Evolutionary conservation across 1,140 invertebrate species (phyloP).

Genomic region (Phortica variegata): DNA sequence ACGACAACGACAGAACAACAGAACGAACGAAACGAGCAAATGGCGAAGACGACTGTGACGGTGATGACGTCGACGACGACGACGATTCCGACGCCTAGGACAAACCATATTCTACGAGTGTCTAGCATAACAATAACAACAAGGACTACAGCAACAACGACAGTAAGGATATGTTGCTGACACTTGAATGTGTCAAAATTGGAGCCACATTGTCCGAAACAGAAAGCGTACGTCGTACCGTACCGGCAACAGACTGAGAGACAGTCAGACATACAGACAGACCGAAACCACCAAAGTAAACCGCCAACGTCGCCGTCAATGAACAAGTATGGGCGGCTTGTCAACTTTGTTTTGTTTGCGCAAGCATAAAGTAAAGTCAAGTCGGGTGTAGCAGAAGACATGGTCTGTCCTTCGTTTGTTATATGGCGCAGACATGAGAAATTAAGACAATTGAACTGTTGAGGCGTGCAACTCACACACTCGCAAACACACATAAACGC

Average conservation of each 20-base stretch:
- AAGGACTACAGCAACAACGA: constrained; percentile 4
- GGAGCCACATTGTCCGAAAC: constrained; percentile 53
- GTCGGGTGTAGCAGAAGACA: too few relatives aligned
- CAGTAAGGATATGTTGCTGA: constrained; percentile 21
- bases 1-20: neutral
- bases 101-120: too few relatives aligned
- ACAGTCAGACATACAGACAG: constrained; percentile 3
- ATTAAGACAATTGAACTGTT: constrained; percentile 54
- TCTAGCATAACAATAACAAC: too few relatives aligned
- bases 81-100: too few relatives aligned
- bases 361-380: too few relatives aligned
- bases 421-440: constrained; percentile 52
- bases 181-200: constrained; percentile 54
- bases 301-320: neutral
- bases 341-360: constrained; percentile 13
- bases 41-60: constrained; percentile 1
- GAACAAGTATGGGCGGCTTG: constrained; percentile 18
- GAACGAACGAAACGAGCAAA: constrained; percentile 5
- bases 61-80: neutral
- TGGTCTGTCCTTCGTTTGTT: too few relatives aligned
- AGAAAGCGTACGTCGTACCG: constrained; percentile 38
- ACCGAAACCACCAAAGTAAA: constrained; percentile 8
- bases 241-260: neutral
- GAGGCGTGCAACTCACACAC: constrained; percentile 49
- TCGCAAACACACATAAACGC: too few relatives aligned